phyloP scores from a whole-genome alignment of 2,113 vertebrate genomes.

The Ageneiosus marmoratus region DNA sequence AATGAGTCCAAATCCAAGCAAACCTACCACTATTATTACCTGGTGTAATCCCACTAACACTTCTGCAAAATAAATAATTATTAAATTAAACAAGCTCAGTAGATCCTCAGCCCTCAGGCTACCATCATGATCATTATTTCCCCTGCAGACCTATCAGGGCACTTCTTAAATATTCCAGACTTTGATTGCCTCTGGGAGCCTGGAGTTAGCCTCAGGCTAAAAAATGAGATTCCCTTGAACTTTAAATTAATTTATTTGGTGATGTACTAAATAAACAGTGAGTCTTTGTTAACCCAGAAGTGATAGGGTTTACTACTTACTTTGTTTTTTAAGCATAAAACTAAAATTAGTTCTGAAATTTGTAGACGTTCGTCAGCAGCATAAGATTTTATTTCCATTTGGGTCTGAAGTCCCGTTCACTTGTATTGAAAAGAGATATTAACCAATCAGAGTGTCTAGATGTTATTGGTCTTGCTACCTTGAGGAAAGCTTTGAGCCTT shows the following conservation, averaged over 20 bases:
- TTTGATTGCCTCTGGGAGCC: background rate
- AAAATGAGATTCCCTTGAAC: background rate
- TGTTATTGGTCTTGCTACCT: too few relatives aligned
- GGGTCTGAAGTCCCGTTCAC: background rate
- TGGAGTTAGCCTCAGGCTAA: background rate
- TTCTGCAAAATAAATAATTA: background rate
- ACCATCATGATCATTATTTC: background rate
- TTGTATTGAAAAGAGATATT: background rate
- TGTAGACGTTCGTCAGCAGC: too few relatives aligned
- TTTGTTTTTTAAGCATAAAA: background rate
- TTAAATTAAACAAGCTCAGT: background rate
- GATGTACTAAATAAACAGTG: background rate
- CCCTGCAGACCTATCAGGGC: background rate
- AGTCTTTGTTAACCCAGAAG: background rate
- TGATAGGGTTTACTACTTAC: background rate
- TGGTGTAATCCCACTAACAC: background rate
- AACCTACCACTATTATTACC: background rate
- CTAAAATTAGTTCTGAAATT: background rate
- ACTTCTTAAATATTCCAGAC: background rate
- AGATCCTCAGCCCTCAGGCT: background rate
- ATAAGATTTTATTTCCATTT: background rate
- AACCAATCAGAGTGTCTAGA: background rate
- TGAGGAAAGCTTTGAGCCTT: background rate
- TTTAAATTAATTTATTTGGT: background rate
- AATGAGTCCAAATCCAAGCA: background rate